Base-by-base conservation (phyloP, 2,888 invertebrate species). In the Ornithoptera alexandrae region DNA sequence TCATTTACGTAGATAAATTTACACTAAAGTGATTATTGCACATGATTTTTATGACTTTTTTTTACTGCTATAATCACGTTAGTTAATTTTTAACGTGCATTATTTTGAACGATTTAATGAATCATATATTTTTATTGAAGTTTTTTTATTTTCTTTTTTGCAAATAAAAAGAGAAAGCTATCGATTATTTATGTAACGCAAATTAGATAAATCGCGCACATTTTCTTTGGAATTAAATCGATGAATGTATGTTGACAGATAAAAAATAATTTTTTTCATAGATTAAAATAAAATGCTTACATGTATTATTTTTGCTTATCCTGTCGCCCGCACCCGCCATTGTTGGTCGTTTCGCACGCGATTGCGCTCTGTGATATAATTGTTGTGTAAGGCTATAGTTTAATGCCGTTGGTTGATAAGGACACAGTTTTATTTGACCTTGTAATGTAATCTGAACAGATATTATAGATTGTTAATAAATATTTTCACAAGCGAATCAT, bases 301-400 rank as follows among this genome's bases (percentile, higher is more conserved):
- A 18, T 50, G 10, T 12, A 24, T 30, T 8, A 18, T 22, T 62
- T 50, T 18, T 53, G 20, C 22, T 24, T 50, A 58, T 62, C 62
- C 65, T 62, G 69, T 61, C 69, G 56, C 56, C 39, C 56, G 46
- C 36, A 36, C 36, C 36, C 12, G 68, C 20, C 24, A 58, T n/a
- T 63, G 70, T 67, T 64, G 67, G 63, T 42, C 50, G 70, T 64
- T 64, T 50, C 22, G 42, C 64, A 67, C 62, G 64, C 67, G 53
- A 58, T 63, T 67, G 50, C 67, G 22, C 70, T 63, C 70, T 70
- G 70, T 70, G 70, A 70, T 70, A 68, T 36, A 66, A 24, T 57
- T n/a, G 39, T 62, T 56, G 6, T 61, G 42, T 65, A 66, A 30
- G 20, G 36, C 53, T 69, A 53, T 63, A 63, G 36, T 60, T 67